Conservation (phyloP, 2,888 invertebrate genomes). For the Alitta virens region DNA sequence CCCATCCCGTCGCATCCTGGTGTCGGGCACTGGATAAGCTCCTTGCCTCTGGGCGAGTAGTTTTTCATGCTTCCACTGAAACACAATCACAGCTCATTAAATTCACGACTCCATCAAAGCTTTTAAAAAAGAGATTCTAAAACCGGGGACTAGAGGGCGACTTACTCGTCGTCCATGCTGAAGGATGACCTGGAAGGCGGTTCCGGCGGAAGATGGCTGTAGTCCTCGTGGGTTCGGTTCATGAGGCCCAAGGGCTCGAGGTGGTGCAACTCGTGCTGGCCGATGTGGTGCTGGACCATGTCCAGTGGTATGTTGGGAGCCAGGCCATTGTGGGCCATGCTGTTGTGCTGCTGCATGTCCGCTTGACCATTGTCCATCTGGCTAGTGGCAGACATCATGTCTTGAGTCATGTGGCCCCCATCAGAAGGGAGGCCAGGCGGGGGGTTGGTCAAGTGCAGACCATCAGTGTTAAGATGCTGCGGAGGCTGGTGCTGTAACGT, state of each 20-base stretch:
- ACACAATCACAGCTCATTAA: too few relatives aligned
- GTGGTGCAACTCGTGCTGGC: neutral
- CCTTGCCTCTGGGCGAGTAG: constrained; percentile 22
- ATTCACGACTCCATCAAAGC: too few relatives aligned
- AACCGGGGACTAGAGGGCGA: too few relatives aligned
- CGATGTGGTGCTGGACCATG: neutral
- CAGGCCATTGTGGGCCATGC: neutral
- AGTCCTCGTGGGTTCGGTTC: neutral
- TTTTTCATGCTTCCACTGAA: neutral
- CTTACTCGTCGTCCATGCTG: too few relatives aligned
- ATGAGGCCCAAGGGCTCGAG: neutral
- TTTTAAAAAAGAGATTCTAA: too few relatives aligned
- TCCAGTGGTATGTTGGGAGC: neutral
- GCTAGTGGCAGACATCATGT: neutral
- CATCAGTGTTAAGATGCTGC: neutral
- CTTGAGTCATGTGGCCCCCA: neutral
- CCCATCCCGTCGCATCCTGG: constrained; percentile 97
- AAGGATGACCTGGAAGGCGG: neutral
- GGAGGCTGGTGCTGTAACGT: neutral
- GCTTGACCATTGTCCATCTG: neutral
- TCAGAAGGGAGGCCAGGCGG: neutral
- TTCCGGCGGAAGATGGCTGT: neutral
- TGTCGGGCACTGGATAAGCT: constrained; percentile 80
- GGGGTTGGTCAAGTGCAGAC: neutral
- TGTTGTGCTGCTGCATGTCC: neutral